Evolutionary conservation across 2,888 invertebrate species (phyloP).

Genomic region (Zonitis immaculata): DNA sequence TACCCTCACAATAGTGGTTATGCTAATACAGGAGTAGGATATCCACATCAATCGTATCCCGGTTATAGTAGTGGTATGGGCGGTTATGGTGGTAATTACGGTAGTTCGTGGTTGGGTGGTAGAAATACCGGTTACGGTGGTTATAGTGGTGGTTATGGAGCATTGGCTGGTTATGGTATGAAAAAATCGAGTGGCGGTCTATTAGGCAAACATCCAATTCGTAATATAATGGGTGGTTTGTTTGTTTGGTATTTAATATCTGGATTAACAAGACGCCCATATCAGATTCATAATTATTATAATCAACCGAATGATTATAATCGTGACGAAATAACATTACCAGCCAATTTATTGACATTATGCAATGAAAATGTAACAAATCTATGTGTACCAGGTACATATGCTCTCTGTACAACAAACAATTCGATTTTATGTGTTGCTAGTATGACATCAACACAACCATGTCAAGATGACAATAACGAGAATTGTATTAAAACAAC

Average conservation of each 20-base stretch:
- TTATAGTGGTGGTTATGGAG: constrained; percentile 24
- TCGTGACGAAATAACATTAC: constrained; percentile 38
- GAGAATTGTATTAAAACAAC: constrained; percentile 36
- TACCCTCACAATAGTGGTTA: constrained; percentile 11
- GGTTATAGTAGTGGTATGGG: constrained; percentile 15
- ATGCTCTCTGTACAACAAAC: constrained; percentile 40
- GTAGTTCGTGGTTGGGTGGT: constrained; percentile 14
- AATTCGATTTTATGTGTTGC: constrained; percentile 41
- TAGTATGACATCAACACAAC: constrained; percentile 32
- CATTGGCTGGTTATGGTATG: constrained; percentile 25
- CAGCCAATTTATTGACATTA: constrained; percentile 37
- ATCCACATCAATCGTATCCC: constrained; percentile 3
- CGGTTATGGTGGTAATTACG: constrained; percentile 21
- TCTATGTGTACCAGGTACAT: constrained; percentile 39
- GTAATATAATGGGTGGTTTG: constrained; percentile 40
- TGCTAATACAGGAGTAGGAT: not conserved
- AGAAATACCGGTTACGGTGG: constrained; percentile 19
- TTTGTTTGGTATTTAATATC: constrained; percentile 39
- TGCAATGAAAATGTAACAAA: constrained; percentile 39
- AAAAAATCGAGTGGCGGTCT: constrained; percentile 33
- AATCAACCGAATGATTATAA: constrained; percentile 37
- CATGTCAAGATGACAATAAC: constrained; percentile 34
- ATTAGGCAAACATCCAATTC: constrained; percentile 36
- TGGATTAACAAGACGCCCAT: constrained; percentile 33
- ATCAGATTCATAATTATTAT: constrained; percentile 42